Conservation (phyloP, 2,888 invertebrate species). For the Philereme transversata region DNA sequence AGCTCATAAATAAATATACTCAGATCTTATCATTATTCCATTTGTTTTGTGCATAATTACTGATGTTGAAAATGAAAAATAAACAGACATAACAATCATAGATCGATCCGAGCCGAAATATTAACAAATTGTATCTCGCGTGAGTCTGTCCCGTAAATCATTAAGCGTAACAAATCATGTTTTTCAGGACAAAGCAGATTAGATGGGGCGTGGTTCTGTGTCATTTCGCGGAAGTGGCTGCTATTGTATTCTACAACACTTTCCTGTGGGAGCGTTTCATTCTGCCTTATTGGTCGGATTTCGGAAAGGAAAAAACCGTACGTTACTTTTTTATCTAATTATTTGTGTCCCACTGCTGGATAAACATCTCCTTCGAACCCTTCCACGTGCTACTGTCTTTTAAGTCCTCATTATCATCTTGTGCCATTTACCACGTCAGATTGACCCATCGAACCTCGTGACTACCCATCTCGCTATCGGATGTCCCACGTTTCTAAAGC, state of each 20-base stretch:
- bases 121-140: conserved; percentile 33
- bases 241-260: conserved; percentile 91
- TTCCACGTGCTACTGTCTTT: too few species aligned
- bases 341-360: neutral
- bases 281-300: conserved; percentile 86
- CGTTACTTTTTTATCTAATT: conserved; percentile 12
- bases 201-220: conserved; percentile 89
- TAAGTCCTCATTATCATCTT: too few species aligned
- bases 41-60: conserved; percentile 21
- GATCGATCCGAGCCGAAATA: conserved; percentile 19
- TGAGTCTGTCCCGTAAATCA: conserved; percentile 32
- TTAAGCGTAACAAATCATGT: conserved; percentile 33
- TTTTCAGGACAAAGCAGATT: conserved; percentile 86
- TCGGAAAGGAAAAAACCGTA: conserved; percentile 72
- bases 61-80: conserved; percentile 11
- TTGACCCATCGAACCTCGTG: too few species aligned
- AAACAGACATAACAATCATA: neutral
- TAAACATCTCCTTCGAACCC: too few species aligned
- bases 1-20: conserved; percentile 18
- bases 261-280: conserved; percentile 92
- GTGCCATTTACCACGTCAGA: too few species aligned
- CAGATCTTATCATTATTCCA: conserved; percentile 15
- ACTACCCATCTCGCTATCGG: too few species aligned
- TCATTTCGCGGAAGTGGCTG: conserved; percentile 89
- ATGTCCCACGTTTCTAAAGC: too few species aligned